Evolutionary conservation across 2,888 invertebrate genomes (phyloP), one percentile per base, ranked within the genome.

Genomic region (Aleiodes alternator): DNA sequence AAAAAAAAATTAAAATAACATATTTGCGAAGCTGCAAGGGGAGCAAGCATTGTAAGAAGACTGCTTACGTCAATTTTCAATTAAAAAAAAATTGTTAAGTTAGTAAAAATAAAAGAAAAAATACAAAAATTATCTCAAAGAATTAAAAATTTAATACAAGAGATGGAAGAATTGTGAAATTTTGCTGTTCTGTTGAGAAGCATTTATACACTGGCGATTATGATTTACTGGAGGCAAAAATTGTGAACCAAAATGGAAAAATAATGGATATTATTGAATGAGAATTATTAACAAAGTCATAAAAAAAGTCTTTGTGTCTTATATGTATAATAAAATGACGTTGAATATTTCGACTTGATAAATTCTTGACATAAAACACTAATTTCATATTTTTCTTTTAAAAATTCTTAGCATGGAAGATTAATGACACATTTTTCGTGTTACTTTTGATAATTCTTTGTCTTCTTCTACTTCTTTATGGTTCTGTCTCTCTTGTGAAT

Each of bases 11-110:
- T 23, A 23, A 51, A n/a, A 9, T 51, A 57, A 59, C 34, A 59
- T 84, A 82, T 64, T 84, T 83, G 84, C 82, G 77, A 84, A 83
- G 86, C 86, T 85, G 84, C 83, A 84, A 82, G 84, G 23, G 85
- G 86, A 85, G 87, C 87, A 86, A 87, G 85, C 85, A 85, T 87
- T 86, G 86, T 87, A 86, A 86, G 84, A 88, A 88, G 88, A 88
- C 88, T 88, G 88, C 87, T 87, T 85, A 86, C 80, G 87, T 88
- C 88, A 88, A 88, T 88, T 88, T 88, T 86, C 84, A 76, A 85
- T 85, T 85, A 87, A 82, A 75, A 82, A 81, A 82, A 75, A 82
- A 81, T 75, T 83, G 84, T 85, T 85, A 85, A 85, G 81, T 86
- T 87, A 80, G 77, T 64, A 70, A 79, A 75, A 70, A 7, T 9